Evolutionary conservation across 2,797 vertebrate species (phyloP).

Genomic region (Argya squamiceps): DNA sequence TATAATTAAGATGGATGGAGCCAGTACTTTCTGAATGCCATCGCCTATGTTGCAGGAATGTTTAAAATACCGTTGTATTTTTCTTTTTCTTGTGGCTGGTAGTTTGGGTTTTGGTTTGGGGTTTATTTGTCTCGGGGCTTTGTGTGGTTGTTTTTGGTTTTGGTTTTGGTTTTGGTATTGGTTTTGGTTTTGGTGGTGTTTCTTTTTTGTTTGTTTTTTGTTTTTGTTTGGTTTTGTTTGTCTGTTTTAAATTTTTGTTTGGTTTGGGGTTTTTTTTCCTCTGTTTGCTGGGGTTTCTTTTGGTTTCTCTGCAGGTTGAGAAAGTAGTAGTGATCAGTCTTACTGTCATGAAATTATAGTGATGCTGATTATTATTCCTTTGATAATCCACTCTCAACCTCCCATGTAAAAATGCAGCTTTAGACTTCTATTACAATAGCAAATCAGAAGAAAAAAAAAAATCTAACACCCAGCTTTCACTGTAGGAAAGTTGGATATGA

Average conservation of each 20-base stretch:
- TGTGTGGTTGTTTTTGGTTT: too few relatives aligned
- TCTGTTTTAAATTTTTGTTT: too few relatives aligned
- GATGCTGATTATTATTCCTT: not conserved
- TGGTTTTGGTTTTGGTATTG: not conserved
- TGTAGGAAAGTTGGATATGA: not conserved
- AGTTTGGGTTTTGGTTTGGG: not conserved
- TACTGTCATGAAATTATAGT: not conserved
- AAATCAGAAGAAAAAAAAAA: not conserved
- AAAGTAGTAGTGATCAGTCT: not conserved
- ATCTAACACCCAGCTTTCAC: not conserved
- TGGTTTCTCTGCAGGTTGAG: rapidly evolving
- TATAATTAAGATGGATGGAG: not conserved
- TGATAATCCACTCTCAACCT: not conserved
- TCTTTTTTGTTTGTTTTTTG: too few relatives aligned
- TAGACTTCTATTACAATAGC: not conserved
- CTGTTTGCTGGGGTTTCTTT: rapidly evolving
- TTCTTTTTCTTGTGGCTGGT: not conserved
- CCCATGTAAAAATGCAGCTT: not conserved
- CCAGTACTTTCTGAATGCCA: not conserved
- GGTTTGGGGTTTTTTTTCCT: too few relatives aligned
- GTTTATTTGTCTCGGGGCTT: rapidly evolving
- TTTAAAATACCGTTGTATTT: not conserved
- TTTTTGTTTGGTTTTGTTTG: too few relatives aligned
- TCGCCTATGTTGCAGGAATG: not conserved
- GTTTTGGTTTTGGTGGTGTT: not conserved